Conservation (phyloP, 2,797 vertebrate genomes). For the Trichosurus vulpecula region DNA sequence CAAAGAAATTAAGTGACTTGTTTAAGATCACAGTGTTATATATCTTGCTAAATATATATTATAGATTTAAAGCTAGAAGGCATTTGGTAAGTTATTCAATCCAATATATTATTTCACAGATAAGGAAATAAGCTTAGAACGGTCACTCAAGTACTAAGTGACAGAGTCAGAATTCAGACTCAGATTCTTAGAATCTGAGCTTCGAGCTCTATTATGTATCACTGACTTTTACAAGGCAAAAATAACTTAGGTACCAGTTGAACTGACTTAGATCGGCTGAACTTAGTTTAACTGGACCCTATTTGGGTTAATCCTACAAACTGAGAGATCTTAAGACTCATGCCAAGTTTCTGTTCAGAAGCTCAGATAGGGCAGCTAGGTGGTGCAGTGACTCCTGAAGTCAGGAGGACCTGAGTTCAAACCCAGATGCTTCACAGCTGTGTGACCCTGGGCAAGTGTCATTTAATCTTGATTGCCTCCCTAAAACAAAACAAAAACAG, state of each 20-base stretch:
- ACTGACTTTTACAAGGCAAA: not conserved
- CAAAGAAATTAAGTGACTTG: not conserved
- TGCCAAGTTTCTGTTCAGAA: too few species aligned
- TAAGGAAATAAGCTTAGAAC: not conserved
- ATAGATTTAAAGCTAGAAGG: not conserved
- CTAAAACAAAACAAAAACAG: too few species aligned
- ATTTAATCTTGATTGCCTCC: too few species aligned
- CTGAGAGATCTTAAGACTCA: not conserved
- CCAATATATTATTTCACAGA: not conserved
- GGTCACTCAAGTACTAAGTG: not conserved
- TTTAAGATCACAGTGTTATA: not conserved
- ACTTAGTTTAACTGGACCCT: not conserved
- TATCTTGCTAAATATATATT: not conserved
- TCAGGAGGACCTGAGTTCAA: too few species aligned
- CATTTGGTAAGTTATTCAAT: not conserved
- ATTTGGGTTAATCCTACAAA: not conserved
- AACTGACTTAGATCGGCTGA: not conserved
- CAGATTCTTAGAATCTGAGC: not conserved
- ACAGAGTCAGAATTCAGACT: not conserved
- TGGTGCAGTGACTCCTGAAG: too few species aligned
- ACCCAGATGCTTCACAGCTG: too few species aligned
- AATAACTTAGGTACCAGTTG: not conserved
- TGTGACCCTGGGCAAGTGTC: too few species aligned
- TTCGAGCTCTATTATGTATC: not conserved
- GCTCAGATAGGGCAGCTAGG: too few species aligned